A percentile compares a stretch with the other conserved stretches of the same genome.
These are phyloP conservation scores for Drosophila setifemur DNA, from an alignment of 1,140 invertebrate species.

Conservation along the genomic window DNA sequence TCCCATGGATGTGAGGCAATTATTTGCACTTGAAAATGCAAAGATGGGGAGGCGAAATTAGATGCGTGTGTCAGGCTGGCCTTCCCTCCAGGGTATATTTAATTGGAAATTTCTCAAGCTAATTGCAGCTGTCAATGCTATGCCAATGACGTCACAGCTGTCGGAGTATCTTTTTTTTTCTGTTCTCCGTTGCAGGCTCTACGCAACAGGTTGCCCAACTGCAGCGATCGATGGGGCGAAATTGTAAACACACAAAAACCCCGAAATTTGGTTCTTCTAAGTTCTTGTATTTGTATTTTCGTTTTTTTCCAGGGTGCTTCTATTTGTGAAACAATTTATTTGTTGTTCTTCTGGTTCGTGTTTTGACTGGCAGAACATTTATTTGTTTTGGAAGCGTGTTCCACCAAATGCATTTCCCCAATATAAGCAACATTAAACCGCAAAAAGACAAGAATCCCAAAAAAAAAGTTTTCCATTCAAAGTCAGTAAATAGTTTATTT, in stretches of 20 bases:
- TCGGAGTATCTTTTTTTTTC: constrained; percentile 9
- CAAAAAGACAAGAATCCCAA: constrained; percentile 16
- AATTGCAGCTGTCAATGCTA: constrained; percentile 56
- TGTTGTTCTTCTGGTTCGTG: constrained; percentile 26
- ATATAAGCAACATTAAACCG: constrained; percentile 5
- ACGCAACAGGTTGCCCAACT: constrained; percentile 66
- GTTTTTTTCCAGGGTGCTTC: constrained; percentile 8
- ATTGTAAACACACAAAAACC: constrained; percentile 48
- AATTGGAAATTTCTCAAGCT: constrained; percentile 62
- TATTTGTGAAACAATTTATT: constrained; percentile 35
- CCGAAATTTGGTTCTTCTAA: constrained; percentile 18
- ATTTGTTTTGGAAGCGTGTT: constrained; percentile 52
- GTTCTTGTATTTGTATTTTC: constrained; percentile 11
- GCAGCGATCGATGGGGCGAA: constrained; percentile 30
- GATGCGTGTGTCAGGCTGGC: constrained; percentile 45
- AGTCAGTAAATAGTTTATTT: constrained; percentile 16
- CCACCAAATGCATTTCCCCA: constrained; percentile 46
- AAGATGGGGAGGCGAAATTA: constrained; percentile 20
- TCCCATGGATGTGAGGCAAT: constrained; percentile 37
- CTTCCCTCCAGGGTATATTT: constrained; percentile 36
- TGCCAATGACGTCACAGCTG: constrained; percentile 52
- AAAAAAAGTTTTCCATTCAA: constrained; percentile 9
- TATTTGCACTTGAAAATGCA: constrained; percentile 63
- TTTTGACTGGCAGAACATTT: constrained; percentile 55
- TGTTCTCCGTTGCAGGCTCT: background rate